These are phyloP conservation scores for Crenichthys baileyi DNA, from an alignment of 2,797 vertebrate genomes.

Conservation along the genomic window DNA sequence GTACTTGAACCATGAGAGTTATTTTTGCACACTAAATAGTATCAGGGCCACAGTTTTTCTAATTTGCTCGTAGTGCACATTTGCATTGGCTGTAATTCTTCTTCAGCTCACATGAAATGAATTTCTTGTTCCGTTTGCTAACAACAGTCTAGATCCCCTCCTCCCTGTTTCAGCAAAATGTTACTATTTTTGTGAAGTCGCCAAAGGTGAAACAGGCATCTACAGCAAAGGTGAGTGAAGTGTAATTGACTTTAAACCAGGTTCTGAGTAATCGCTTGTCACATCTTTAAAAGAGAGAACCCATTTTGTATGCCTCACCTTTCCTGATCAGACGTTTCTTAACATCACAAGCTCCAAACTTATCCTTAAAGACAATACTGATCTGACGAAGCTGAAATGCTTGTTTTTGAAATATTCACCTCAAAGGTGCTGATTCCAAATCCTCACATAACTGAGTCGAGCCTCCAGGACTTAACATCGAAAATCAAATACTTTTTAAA, in stretches of 20 bases:
- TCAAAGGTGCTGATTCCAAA: conserved; percentile 76
- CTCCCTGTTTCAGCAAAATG: conserved; percentile 59
- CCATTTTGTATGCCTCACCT: conserved; percentile 54
- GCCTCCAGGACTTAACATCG: conserved; percentile 69
- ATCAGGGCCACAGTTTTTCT: too few species aligned
- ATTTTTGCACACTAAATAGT: neutral
- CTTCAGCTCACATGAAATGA: neutral
- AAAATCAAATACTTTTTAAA: conserved; percentile 78
- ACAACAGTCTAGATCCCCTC: conserved; percentile 15
- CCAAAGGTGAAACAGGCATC: conserved; percentile 67
- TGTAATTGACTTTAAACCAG: conserved; percentile 63
- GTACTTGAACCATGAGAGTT: neutral
- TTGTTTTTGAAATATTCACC: conserved; percentile 68
- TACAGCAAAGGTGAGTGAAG: conserved; percentile 61
- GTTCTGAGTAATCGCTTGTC: conserved; percentile 53
- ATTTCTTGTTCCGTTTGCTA: conserved; percentile 6
- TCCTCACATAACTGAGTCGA: conserved; percentile 71
- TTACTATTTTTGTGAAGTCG: conserved; percentile 68
- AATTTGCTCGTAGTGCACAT: neutral
- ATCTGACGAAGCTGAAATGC: conserved; percentile 55
- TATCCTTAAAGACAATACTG: conserved; percentile 66
- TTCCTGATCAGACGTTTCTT: conserved; percentile 65
- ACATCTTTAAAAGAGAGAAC: conserved; percentile 45
- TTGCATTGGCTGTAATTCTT: neutral
- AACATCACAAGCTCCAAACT: conserved; percentile 60